Conservation (phyloP, 1,140 invertebrate genomes). For the Eufriesea mexicana region DNA sequence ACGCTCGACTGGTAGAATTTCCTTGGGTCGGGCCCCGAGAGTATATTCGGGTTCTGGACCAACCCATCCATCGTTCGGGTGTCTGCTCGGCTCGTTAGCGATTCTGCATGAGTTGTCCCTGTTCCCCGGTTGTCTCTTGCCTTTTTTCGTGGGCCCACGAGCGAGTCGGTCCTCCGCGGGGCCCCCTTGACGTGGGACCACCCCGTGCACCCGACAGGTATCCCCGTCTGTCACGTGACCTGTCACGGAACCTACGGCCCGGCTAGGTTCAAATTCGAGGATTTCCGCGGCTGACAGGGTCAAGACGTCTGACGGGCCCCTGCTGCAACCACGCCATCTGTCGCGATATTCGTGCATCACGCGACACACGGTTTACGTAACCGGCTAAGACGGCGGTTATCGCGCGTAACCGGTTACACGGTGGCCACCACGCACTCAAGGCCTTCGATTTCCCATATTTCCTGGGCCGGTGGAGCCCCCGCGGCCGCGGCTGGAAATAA, state of each 20-base stretch:
- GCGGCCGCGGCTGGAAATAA: conserved; percentile 65
- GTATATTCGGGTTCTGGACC: conserved; percentile 50
- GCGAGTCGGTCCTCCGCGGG: conserved; percentile 39
- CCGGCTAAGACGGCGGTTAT: conserved; percentile 45
- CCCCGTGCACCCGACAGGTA: conserved; percentile 77
- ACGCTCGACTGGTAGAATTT: conserved; percentile 25
- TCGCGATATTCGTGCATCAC: not conserved
- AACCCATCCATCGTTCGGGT: conserved; percentile 79
- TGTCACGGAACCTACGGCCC: conserved; percentile 55
- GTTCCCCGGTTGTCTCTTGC: conserved; percentile 57
- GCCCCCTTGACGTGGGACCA: conserved; percentile 75
- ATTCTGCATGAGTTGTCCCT: conserved; percentile 78
- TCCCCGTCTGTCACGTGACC: conserved; percentile 76
- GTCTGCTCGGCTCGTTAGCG: conserved; percentile 78
- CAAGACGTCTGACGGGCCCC: too few relatives aligned
- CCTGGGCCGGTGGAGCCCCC: not conserved
- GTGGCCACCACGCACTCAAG: conserved; percentile 10
- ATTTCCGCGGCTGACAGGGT: not conserved
- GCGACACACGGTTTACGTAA: conserved; percentile 15
- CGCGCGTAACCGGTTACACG: conserved; percentile 46
- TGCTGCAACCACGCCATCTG: not conserved
- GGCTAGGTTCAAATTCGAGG: not conserved
- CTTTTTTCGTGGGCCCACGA: conserved; percentile 67
- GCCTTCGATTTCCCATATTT: conserved; percentile 64
- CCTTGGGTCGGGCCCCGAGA: conserved; percentile 53